Percentiles rank a stretch among this genome's conserved stretches.
Conservation (phyloP, 2,888 invertebrate genomes). For the Agrotis clavis region DNA sequence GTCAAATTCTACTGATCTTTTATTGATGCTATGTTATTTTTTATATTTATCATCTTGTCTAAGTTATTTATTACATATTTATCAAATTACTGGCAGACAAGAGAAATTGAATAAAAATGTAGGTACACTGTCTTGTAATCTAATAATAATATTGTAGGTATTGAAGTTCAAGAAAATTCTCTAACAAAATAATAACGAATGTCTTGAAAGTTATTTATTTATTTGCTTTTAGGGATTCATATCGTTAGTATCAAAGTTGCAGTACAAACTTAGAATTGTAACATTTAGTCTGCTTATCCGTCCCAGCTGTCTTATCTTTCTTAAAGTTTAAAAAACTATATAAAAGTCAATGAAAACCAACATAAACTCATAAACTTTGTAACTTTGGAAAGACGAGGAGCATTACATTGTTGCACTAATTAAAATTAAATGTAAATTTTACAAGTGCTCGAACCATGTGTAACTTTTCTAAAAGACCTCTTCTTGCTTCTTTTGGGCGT, state of each 20-base stretch:
- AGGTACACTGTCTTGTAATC: not conserved
- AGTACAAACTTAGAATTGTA: slow-evolving; percentile 1
- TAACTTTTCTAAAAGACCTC: too few relatives aligned
- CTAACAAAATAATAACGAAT: slow-evolving; percentile 2
- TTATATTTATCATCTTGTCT: slow-evolving; percentile 1
- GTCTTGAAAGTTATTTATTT: slow-evolving; percentile 8
- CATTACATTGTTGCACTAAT: not conserved
- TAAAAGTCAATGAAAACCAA: not conserved
- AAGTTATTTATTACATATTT: slow-evolving; percentile 1
- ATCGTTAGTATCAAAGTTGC: not conserved
- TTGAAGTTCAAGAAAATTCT: not conserved
- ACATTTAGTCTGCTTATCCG: slow-evolving; percentile 1
- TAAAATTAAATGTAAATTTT: not conserved
- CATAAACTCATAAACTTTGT: too few relatives aligned
- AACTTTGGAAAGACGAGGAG: not conserved
- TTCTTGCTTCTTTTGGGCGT: too few relatives aligned
- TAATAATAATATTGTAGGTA: slow-evolving; percentile 3
- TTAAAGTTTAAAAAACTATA: slow-evolving; percentile 8
- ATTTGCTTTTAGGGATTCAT: slow-evolving; percentile 3
- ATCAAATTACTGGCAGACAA: slow-evolving; percentile 1
- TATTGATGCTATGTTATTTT: not conserved
- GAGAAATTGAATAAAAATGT: not conserved
- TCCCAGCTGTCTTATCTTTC: slow-evolving; percentile 18
- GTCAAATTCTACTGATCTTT: not conserved
- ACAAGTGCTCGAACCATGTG: too few relatives aligned